Conservation (phyloP, 2,797 vertebrate genomes). For the Poliocrania exsul region DNA sequence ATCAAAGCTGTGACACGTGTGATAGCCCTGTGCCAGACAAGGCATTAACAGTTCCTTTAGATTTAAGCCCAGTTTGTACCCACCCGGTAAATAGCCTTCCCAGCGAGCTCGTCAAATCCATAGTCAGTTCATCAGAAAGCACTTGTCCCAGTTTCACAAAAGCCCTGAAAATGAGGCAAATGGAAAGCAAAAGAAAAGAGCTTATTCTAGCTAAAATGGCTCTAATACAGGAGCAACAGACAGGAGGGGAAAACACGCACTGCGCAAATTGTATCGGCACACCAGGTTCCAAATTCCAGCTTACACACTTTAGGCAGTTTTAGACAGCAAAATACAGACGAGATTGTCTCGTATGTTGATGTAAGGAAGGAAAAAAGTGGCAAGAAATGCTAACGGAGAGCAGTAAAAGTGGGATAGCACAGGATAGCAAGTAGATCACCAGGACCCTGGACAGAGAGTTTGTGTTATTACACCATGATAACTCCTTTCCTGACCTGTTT, state of each 20-base stretch:
- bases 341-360: not conserved
- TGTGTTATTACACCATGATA: not conserved
- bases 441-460: not conserved
- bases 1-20: constrained; percentile 45
- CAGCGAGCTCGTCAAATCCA: constrained; percentile 29
- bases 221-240: not conserved
- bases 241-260: not conserved
- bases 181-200: not conserved
- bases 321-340: not conserved
- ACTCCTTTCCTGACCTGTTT: not conserved
- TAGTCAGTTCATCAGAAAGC: constrained; percentile 4
- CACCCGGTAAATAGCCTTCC: constrained; percentile 45
- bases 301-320: not conserved
- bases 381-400: not conserved
- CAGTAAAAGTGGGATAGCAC: not conserved
- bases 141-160: constrained; percentile 56
- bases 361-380: not conserved
- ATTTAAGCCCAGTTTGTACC: constrained; percentile 31
- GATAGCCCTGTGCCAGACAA: constrained; percentile 41
- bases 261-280: not conserved
- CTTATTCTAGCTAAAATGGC: not conserved
- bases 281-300: not conserved
- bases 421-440: not conserved
- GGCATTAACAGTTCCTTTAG: constrained; percentile 39
- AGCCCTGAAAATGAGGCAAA: constrained; percentile 32